Conservation (phyloP, 2,797 vertebrate genomes). For the Peromyscus melanophrys region DNA sequence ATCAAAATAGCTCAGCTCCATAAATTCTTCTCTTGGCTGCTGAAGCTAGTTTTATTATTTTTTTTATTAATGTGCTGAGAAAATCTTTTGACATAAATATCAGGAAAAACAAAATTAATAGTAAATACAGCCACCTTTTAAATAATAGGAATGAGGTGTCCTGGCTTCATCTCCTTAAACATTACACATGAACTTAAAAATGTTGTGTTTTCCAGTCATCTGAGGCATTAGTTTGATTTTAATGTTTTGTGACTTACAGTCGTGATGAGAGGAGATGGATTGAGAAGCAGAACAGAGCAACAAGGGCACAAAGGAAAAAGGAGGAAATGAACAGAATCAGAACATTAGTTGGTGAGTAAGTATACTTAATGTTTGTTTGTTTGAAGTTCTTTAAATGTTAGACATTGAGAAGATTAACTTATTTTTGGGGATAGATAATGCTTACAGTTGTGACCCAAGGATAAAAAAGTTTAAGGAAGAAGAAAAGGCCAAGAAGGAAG, state of each 20-base stretch:
- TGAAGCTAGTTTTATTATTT: conserved; percentile 27
- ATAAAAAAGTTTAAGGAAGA: conserved; percentile 99
- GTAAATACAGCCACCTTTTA: background rate
- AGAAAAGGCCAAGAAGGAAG: conserved; percentile 98
- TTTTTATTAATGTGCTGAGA: background rate
- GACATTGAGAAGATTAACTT: conserved; percentile 48
- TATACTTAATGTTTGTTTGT: background rate
- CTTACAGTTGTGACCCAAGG: conserved; percentile 97
- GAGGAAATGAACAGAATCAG: conserved; percentile 99
- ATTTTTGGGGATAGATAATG: conserved; percentile 92
- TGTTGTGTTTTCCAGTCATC: conserved; percentile 11
- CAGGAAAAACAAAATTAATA: conserved; percentile 20
- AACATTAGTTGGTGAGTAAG: conserved; percentile 96
- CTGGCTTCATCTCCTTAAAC: conserved; percentile 31
- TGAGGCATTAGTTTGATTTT: background rate
- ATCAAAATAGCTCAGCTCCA: background rate
- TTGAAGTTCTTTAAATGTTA: conserved; percentile 33
- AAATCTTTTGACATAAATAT: conserved; percentile 46
- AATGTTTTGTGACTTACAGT: conserved; percentile 87
- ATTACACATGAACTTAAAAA: conserved; percentile 29
- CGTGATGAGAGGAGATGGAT: conserved; percentile 99
- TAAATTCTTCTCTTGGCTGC: conserved; percentile 48
- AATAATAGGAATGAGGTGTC: background rate
- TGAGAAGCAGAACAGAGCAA: conserved; percentile 98
- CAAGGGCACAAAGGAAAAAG: conserved; percentile 97